These are phyloP conservation scores for Arbacia lixula DNA, from an alignment of 53 echinoderm and acorn worm genomes.

Conservation along the genomic window DNA sequence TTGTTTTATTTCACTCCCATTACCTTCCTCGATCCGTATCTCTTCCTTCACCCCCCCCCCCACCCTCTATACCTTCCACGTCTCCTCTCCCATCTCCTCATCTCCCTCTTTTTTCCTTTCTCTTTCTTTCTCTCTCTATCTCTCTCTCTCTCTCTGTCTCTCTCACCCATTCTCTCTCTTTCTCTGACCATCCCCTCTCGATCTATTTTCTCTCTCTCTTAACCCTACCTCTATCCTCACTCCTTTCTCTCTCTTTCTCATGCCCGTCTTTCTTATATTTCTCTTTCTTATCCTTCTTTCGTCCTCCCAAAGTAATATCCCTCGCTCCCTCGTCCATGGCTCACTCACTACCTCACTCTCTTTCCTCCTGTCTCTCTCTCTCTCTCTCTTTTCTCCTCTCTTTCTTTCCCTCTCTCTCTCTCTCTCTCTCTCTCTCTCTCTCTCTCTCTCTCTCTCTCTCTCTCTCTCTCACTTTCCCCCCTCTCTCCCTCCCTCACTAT, in stretches of 20 bases:
- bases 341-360: too few species aligned
- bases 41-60: too few species aligned
- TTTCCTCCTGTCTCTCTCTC: neutral
- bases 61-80: too few species aligned
- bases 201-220: neutral
- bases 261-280: neutral
- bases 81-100: conserved; percentile 1
- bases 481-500: conserved; percentile 10
- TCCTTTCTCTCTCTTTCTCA: neutral
- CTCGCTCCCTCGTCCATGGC: neutral
- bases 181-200: too few species aligned
- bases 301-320: neutral
- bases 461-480: conserved; percentile 11
- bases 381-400: neutral
- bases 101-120: too few species aligned
- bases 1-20: neutral
- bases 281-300: neutral
- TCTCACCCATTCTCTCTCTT: too few species aligned
- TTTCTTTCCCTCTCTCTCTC: neutral
- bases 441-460: conserved; percentile 1
- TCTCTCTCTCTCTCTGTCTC: too few species aligned
- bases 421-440: conserved; percentile 23
- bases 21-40: too few species aligned
- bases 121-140: conserved; percentile 11
- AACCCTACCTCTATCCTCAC: neutral